phyloP scores from a whole-genome alignment of 2,797 vertebrate genomes.

The Rhynchotus rufescens region DNA sequence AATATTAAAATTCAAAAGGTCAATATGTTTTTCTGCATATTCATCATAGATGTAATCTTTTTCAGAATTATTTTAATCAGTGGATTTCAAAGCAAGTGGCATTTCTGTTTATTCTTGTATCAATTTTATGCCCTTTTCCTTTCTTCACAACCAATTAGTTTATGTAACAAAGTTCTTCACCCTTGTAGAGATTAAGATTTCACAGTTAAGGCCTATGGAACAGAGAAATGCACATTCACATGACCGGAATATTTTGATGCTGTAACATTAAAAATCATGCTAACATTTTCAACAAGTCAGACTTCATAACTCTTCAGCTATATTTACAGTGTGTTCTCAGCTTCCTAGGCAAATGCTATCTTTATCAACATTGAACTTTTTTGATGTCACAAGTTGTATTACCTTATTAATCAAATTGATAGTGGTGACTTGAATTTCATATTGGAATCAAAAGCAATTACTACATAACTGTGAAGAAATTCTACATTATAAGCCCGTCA shows the following conservation, averaged over 20 bases:
- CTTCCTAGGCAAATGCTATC: neutral
- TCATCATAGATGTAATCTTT: neutral
- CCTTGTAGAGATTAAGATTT: constrained; percentile 7
- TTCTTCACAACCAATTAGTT: neutral
- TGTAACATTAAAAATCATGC: neutral
- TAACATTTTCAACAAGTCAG: neutral
- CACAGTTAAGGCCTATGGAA: neutral
- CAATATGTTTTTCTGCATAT: neutral
- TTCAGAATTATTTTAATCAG: neutral
- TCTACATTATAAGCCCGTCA: constrained; percentile 19
- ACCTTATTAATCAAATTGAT: constrained; percentile 35
- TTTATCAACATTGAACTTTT: constrained; percentile 38
- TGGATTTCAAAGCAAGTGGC: neutral
- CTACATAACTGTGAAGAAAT: constrained; percentile 17
- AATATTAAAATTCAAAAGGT: neutral
- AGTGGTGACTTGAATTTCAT: constrained; percentile 13
- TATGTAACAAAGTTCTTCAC: neutral
- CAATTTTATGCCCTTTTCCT: neutral
- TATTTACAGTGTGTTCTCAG: neutral
- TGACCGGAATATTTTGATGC: neutral
- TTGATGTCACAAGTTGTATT: constrained; percentile 18
- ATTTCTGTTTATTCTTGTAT: neutral
- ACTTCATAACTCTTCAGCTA: neutral
- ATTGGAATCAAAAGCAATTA: constrained; percentile 27
- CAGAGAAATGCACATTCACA: neutral